These are phyloP conservation scores for Coptodon rendalli DNA, from an alignment of 2,113 vertebrate genomes.

Conservation along the genomic window DNA sequence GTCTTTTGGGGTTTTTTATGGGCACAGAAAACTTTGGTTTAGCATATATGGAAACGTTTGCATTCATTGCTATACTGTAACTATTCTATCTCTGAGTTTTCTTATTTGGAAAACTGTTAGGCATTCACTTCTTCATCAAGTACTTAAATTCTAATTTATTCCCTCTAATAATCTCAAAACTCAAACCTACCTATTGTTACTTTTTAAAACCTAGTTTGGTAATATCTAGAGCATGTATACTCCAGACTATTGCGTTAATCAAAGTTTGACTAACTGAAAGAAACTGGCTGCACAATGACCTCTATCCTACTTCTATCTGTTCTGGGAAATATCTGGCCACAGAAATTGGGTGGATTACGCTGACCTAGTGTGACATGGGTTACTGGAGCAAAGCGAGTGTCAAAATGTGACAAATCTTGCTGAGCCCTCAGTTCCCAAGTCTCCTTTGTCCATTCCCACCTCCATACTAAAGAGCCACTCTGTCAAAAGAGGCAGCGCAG, in stretches of 20 bases:
- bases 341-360: slow-evolving; percentile 29
- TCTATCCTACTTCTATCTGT: slow-evolving; percentile 6
- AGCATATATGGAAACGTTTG: neutral
- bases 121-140: neutral
- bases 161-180: neutral
- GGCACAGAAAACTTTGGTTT: neutral
- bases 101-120: neutral
- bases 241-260: neutral
- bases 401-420: slow-evolving; percentile 57
- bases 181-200: neutral
- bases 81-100: neutral
- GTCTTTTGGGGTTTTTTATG: fast-evolving
- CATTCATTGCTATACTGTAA: neutral
- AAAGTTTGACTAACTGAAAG: neutral
- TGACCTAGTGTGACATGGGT: slow-evolving; percentile 46
- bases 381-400: slow-evolving; percentile 57
- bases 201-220: neutral
- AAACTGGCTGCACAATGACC: neutral
- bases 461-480: slow-evolving; percentile 38
- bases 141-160: neutral
- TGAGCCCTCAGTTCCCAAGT: slow-evolving; percentile 36
- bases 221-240: neutral
- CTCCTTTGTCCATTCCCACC: slow-evolving; percentile 35
- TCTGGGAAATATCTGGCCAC: neutral
- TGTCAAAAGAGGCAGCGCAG: slow-evolving; percentile 17